phyloP scores from a whole-genome alignment of 1,140 invertebrate species.

The Drosophila micromelanica region DNA sequence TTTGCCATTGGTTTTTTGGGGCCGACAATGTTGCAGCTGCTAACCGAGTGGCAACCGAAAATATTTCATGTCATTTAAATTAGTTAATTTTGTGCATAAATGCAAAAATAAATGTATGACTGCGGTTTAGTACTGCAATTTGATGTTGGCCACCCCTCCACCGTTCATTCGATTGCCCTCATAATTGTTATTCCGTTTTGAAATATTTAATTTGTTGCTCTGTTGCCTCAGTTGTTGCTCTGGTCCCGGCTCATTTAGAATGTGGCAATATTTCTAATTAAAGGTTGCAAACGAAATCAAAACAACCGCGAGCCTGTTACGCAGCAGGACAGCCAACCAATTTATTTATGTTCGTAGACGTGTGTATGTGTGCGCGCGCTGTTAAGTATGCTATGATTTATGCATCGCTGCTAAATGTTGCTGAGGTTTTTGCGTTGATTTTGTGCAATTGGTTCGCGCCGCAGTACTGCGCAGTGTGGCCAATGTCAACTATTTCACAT shows the following conservation, averaged over 20 bases:
- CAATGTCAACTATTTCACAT: constrained; percentile 62
- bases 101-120: constrained; percentile 65
- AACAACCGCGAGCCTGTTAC: constrained; percentile 67
- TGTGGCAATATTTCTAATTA: constrained; percentile 82
- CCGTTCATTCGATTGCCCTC: constrained; percentile 7
- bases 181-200: constrained; percentile 77
- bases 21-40: constrained; percentile 29
- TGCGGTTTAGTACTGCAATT: constrained; percentile 50
- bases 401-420: constrained; percentile 76
- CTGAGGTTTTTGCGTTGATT: constrained; percentile 74
- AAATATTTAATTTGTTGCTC: constrained; percentile 75
- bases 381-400: constrained; percentile 79
- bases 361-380: constrained; percentile 49
- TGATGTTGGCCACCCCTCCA: constrained; percentile 4
- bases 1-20: constrained; percentile 23
- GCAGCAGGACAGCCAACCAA: constrained; percentile 52
- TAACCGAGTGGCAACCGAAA: constrained; percentile 55
- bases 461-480: constrained; percentile 33
- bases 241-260: constrained; percentile 66
- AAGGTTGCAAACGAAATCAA: constrained; percentile 80
- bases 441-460: constrained; percentile 49
- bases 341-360: constrained; percentile 10
- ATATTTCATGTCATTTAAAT: constrained; percentile 77
- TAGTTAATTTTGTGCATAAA: constrained; percentile 77
- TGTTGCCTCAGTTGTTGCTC: neutral